These are phyloP conservation scores for Leptopterna dolabrata DNA, from an alignment of 2,888 invertebrate genomes.

Conservation along the genomic window DNA sequence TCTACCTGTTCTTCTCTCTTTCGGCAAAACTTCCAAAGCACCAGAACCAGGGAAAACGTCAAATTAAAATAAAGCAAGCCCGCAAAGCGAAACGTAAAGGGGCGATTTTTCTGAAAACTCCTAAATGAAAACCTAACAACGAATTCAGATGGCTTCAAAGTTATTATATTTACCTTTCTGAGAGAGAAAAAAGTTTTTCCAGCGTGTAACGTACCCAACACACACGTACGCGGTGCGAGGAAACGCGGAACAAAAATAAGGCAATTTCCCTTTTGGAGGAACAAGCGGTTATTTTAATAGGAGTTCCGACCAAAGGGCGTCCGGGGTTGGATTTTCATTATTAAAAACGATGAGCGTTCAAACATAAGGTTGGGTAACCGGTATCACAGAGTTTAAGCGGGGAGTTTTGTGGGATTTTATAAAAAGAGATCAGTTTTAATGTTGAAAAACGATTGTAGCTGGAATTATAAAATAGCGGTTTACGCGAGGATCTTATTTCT, in stretches of 20 bases:
- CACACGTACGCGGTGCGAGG: background rate
- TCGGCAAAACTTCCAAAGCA: background rate
- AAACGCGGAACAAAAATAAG: background rate
- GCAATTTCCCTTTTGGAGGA: background rate
- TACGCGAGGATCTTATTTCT: background rate
- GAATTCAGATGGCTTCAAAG: background rate
- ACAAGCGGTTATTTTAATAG: background rate
- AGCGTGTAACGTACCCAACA: background rate
- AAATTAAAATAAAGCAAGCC: background rate
- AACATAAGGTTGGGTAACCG: background rate
- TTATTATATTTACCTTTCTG: background rate
- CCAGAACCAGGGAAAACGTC: background rate
- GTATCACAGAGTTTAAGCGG: background rate
- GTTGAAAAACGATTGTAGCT: background rate
- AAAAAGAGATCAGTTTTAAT: background rate
- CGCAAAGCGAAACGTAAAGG: background rate
- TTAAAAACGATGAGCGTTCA: background rate
- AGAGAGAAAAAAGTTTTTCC: background rate
- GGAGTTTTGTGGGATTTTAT: background rate
- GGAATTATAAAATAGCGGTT: background rate
- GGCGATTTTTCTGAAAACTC: background rate
- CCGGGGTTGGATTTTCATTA: background rate
- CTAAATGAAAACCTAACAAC: background rate
- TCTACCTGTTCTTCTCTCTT: too few relatives aligned
- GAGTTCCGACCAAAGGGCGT: background rate